A percentile compares a stretch with the other conserved stretches of the same genome.
Evolutionary conservation across 2,888 invertebrate genomes (phyloP).

Genomic region (Petrolisthes manimaculis): DNA sequence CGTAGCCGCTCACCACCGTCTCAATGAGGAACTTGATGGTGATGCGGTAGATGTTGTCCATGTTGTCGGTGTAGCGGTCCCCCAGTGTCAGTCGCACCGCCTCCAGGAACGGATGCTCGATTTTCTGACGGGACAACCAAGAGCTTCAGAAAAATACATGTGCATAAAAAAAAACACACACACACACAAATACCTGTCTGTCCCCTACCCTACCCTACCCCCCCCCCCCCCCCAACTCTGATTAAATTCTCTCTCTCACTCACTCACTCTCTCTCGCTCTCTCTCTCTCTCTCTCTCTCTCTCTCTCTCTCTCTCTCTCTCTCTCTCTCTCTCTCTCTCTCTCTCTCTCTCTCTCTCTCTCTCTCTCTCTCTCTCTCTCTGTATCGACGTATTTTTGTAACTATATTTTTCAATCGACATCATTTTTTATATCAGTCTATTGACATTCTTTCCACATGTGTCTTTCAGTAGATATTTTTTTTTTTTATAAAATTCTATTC

Average conservation of each 20-base stretch:
- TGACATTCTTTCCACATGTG: too few relatives aligned
- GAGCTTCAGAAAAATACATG: not conserved
- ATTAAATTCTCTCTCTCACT: not conserved
- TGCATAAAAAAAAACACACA: not conserved
- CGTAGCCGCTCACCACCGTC: slow-evolving; percentile 84
- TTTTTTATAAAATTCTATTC: not conserved
- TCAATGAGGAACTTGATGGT: slow-evolving; percentile 90
- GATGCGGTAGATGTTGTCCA: slow-evolving; percentile 88
- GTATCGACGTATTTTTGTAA: not conserved
- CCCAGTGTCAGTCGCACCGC: slow-evolving; percentile 88
- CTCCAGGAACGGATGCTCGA: slow-evolving; percentile 88
- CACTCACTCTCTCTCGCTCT: not conserved
- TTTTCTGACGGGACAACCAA: slow-evolving; percentile 77
- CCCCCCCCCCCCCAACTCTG: not conserved
- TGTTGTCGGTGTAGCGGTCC: slow-evolving; percentile 89
- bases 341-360: not conserved
- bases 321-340: not conserved
- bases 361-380: not conserved
- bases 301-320: not conserved
- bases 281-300: slow-evolving; percentile 9
- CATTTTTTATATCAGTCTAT: too few relatives aligned
- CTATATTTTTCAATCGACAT: too few relatives aligned
- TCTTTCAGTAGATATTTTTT: too few relatives aligned
- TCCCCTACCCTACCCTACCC: not conserved
- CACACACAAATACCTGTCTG: not conserved